Base-by-base conservation (phyloP, 1,140 invertebrate species). In the Bursaphelenchus mucronatus region DNA sequence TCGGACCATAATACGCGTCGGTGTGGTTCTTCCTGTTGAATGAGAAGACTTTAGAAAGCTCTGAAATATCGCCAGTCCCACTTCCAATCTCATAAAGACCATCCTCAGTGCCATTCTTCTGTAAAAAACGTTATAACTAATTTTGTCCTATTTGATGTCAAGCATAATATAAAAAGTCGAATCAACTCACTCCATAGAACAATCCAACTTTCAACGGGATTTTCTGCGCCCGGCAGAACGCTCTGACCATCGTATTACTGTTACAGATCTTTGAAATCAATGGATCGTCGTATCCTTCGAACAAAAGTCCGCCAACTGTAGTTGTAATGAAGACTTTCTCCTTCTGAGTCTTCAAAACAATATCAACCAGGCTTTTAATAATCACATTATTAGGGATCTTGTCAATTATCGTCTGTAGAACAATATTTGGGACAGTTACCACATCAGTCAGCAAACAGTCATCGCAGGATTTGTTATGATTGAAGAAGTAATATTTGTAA, bases 231-330 rank as follows among this genome's bases (percentile, higher is more conserved):
- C 64, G 51, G 63, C 77, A 79, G 9, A 79, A 40, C 9, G 63
- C 19, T 10, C 11, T 11, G 30, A 30, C 30, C 19, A 79, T n/a
- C n/a, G 70, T 10, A 17, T 55, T 17, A 17, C 66, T 58, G 4
- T 59, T 51, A 59, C 77, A 79, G 10, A 78, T 40, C 8, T 49
- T 50, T 11, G 46, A 50, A 13, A 81, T 61, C 8, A 79, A 40
- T 19, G 73, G 73, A 63, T 79, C 77, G 9, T 70, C 66, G 67
- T 79, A 79, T 7, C 77, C 77, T 30, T 76, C 61, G 58, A 81
- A 80, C 10, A 79, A 64, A n/a, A 71, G 59, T 30, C 76, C 76
- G 4, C 65, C 58, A 8, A 76, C 69, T 5, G 50, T 64, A n/a
- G 71, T 52, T 9, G 45, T 63, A 40, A 75, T 47, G 54, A 76